phyloP scores from a whole-genome alignment of 53 echinoderm and acorn worm genomes.

The Paelopatides confundens region DNA sequence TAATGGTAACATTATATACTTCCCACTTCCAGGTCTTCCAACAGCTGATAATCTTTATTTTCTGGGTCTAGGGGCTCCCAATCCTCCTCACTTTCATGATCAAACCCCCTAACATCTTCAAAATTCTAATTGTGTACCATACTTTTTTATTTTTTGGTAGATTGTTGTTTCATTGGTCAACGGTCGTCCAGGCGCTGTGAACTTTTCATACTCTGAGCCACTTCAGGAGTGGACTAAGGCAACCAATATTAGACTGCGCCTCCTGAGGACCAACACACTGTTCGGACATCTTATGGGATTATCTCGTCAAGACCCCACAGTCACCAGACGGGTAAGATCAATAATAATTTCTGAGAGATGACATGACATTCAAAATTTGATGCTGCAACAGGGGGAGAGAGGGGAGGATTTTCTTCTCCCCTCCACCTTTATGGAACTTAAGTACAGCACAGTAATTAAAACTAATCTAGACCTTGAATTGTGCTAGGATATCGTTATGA shows the following conservation, averaged over 20 bases:
- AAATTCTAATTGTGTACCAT: not conserved
- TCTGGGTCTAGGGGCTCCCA: no score
- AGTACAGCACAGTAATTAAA: no score
- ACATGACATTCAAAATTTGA: not conserved
- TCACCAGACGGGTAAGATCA: conserved; percentile 93
- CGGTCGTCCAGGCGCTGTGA: conserved; percentile 86
- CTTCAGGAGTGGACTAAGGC: conserved; percentile 98
- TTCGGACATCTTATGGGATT: conserved; percentile 92
- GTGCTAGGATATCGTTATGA: no score
- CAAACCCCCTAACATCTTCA: no score
- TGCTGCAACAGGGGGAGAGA: not conserved
- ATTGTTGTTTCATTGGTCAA: conserved; percentile 99
- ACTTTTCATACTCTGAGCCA: conserved; percentile 78
- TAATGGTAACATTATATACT: no score
- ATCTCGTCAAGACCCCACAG: conserved; percentile 86
- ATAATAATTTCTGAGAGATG: no score
- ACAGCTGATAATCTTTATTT: no score
- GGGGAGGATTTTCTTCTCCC: no score
- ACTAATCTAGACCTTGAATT: no score
- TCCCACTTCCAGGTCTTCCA: no score
- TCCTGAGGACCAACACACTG: conserved; percentile 89
- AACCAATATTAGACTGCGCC: conserved; percentile 92
- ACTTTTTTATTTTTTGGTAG: conserved; percentile 40
- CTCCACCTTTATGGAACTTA: no score
- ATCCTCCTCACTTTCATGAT: no score